Percentiles rank a stretch among this genome's conserved stretches.
These are phyloP conservation scores for Xestia rhomboidea DNA, from an alignment of 2,888 invertebrate genomes.

Conservation along the genomic window DNA sequence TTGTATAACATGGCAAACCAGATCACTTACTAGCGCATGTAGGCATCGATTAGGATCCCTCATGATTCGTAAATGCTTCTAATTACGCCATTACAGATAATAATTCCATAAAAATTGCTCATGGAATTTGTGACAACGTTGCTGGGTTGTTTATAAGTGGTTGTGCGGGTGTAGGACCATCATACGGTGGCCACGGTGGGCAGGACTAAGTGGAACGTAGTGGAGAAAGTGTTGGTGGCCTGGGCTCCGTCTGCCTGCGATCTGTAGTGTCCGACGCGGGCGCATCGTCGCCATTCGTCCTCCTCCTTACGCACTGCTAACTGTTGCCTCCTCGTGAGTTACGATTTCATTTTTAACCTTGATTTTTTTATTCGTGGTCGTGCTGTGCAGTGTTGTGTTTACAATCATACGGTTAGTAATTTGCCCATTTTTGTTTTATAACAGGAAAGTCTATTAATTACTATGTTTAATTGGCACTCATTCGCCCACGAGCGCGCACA, in stretches of 20 bases:
- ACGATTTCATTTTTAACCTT: conserved; percentile 58
- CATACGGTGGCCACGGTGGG: conserved; percentile 77
- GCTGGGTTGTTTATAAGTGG: conserved; percentile 79
- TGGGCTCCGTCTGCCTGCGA: conserved; percentile 74
- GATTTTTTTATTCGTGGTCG: conserved; percentile 44
- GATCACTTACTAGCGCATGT: conserved; percentile 67
- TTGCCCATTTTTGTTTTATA: conserved; percentile 1
- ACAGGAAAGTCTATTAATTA: conserved; percentile 21
- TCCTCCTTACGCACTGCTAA: conserved; percentile 47
- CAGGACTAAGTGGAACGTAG: conserved; percentile 84
- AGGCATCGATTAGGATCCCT: conserved; percentile 80
- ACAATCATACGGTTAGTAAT: conserved; percentile 47
- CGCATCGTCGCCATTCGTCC: conserved; percentile 62
- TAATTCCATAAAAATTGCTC: conserved; percentile 80
- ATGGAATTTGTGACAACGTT: conserved; percentile 82
- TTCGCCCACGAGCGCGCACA: background rate
- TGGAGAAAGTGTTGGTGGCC: conserved; percentile 86
- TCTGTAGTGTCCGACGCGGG: conserved; percentile 60
- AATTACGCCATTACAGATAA: conserved; percentile 85
- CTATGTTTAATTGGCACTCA: conserved; percentile 1
- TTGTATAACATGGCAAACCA: conserved; percentile 30
- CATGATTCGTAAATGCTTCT: conserved; percentile 82
- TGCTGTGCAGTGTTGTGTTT: conserved; percentile 60
- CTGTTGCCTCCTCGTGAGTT: conserved; percentile 61
- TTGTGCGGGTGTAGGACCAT: conserved; percentile 77